Percentiles rank a stretch among this genome's conserved stretches.
These are phyloP conservation scores for Brachyopa scutellaris DNA, from an alignment of 2,888 invertebrate genomes.

Conservation along the genomic window DNA sequence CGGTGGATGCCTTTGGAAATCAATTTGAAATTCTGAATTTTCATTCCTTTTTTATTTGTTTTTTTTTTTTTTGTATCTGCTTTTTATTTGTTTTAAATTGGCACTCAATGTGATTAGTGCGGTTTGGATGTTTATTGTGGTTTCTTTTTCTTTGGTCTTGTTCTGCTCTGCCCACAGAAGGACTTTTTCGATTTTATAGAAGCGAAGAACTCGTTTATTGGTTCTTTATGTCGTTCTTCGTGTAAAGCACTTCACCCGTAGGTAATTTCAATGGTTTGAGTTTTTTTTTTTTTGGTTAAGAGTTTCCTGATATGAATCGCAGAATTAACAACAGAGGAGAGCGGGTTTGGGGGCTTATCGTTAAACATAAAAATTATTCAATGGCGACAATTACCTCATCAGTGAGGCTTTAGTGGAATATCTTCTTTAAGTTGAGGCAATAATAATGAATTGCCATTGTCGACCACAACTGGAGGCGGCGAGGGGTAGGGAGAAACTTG, in stretches of 20 bases:
- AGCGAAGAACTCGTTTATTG: constrained; percentile 39
- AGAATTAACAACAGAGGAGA: constrained; percentile 26
- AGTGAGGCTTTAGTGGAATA: constrained; percentile 26
- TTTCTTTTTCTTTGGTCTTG: background rate
- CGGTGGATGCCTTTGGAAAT: constrained; percentile 43
- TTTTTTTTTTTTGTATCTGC: constrained; percentile 34
- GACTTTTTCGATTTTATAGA: constrained; percentile 18
- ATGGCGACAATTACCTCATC: constrained; percentile 66
- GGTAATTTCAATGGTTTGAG: constrained; percentile 34
- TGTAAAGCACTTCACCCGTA: constrained; percentile 37
- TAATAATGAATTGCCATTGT: constrained; percentile 40
- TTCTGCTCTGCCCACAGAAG: constrained; percentile 24
- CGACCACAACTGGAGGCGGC: too few species aligned
- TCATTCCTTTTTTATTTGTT: background rate
- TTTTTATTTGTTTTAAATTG: constrained; percentile 72
- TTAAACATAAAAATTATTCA: constrained; percentile 46
- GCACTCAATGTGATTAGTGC: constrained; percentile 68
- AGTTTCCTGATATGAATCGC: constrained; percentile 43
- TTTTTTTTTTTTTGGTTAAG: constrained; percentile 20
- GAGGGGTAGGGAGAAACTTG: background rate
- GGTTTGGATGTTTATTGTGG: constrained; percentile 58
- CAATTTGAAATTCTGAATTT: constrained; percentile 58
- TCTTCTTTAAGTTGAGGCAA: constrained; percentile 11
- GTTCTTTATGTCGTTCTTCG: constrained; percentile 14
- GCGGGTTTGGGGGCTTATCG: constrained; percentile 40